These are phyloP conservation scores for Polyodon spathula DNA, from an alignment of 2,113 vertebrate species.

Conservation along the genomic window DNA sequence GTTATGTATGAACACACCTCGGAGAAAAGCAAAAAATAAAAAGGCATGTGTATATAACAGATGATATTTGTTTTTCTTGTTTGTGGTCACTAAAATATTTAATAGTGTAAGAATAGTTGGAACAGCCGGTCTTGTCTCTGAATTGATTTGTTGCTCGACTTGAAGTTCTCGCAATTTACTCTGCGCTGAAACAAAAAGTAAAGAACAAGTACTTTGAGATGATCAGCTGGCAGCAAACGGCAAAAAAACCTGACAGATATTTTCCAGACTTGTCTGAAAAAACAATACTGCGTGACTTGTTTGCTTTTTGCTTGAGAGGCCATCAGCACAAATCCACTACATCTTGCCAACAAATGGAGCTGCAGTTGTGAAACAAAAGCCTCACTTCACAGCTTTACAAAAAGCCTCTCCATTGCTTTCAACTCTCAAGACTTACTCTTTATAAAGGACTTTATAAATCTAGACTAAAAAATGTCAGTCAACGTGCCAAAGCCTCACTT, in stretches of 20 bases:
- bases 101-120: constrained; percentile 1
- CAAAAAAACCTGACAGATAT: background rate
- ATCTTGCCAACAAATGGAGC: background rate
- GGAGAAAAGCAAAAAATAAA: no score
- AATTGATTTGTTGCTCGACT: constrained; percentile 10
- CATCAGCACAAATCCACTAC: background rate
- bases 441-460: no score
- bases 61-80: constrained; percentile 1
- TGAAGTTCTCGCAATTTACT: constrained; percentile 6
- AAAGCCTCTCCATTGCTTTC: no score
- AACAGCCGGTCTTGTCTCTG: constrained; percentile 2
- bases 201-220: background rate
- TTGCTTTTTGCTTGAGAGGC: background rate
- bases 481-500: no score
- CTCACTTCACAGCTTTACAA: background rate
- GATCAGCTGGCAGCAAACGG: background rate
- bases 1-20: no score
- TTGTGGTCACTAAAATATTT: constrained; percentile 8
- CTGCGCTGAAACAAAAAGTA: constrained; percentile 6
- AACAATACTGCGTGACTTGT: background rate
- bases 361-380: background rate
- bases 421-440: no score
- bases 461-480: no score
- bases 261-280: background rate
- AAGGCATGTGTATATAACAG: background rate